phyloP scores from a whole-genome alignment of 2,888 invertebrate species.

The Oscheius sp. region DNA sequence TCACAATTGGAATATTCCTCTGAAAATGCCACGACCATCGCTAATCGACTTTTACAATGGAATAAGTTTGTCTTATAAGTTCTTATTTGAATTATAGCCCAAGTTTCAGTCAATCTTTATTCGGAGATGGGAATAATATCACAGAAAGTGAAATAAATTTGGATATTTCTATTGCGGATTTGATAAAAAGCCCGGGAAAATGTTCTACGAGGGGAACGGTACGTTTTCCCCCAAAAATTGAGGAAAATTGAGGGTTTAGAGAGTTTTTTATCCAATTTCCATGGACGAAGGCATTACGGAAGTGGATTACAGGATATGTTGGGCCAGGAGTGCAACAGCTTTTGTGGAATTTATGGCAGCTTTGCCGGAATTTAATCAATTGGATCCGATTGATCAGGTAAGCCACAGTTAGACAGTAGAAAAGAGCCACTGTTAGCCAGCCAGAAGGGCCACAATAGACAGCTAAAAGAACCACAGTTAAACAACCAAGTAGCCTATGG shows the following conservation, averaged over 20 bases:
- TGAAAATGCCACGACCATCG: too few relatives aligned
- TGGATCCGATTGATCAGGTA: neutral
- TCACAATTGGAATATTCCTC: too few relatives aligned
- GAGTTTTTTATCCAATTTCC: slow-evolving; percentile 10
- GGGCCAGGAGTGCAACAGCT: neutral
- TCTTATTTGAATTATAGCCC: too few relatives aligned
- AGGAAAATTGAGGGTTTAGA: neutral
- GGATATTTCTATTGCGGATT: neutral
- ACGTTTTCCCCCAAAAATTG: neutral
- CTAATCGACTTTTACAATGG: too few relatives aligned
- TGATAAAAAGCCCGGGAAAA: neutral
- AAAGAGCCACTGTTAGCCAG: neutral
- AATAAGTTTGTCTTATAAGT: too few relatives aligned
- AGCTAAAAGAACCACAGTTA: too few relatives aligned
- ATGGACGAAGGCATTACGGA: neutral
- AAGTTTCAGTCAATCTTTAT: neutral
- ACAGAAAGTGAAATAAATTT: neutral
- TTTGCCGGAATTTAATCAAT: neutral
- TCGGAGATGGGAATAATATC: neutral
- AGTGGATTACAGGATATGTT: slow-evolving; percentile 3
- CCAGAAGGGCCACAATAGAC: too few relatives aligned
- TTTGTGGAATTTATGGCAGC: slow-evolving; percentile 14
- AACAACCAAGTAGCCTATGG: too few relatives aligned
- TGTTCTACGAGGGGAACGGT: slow-evolving; percentile 4
- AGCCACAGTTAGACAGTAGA: neutral